These are phyloP conservation scores for Muscicapa comitata DNA, from an alignment of 2,797 vertebrate species.

Conservation along the genomic window DNA sequence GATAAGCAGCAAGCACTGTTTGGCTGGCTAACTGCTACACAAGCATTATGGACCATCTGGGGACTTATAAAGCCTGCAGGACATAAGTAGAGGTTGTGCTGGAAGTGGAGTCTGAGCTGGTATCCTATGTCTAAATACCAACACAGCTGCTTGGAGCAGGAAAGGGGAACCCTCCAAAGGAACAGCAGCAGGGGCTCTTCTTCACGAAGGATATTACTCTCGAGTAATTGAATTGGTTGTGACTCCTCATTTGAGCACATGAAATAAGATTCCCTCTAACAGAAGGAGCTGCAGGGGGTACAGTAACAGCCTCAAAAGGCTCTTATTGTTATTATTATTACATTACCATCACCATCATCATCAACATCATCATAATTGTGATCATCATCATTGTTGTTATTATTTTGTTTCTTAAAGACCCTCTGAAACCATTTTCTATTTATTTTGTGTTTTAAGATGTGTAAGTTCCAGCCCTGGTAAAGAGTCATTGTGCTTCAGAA, in stretches of 20 bases:
- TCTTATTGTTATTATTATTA: not conserved
- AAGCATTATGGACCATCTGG: conserved; percentile 58
- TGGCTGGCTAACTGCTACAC: conserved; percentile 52
- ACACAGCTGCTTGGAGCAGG: conserved; percentile 66
- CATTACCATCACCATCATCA: not conserved
- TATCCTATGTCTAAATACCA: conserved; percentile 68
- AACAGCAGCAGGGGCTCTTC: not conserved
- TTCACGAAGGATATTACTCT: conserved; percentile 48
- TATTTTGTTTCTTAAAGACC: not conserved
- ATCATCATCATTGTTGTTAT: not conserved
- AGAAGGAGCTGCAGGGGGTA: not conserved
- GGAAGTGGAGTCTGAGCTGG: conserved; percentile 62
- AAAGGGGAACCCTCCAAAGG: conserved; percentile 52
- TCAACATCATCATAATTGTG: not conserved
- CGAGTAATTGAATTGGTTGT: conserved; percentile 45
- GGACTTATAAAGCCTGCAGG: conserved; percentile 47
- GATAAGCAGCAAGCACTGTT: conserved; percentile 62
- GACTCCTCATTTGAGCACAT: not conserved
- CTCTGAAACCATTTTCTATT: not conserved
- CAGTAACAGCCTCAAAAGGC: not conserved
- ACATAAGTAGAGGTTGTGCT: conserved; percentile 38
- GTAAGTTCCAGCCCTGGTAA: not conserved
- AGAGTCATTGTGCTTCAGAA: not conserved
- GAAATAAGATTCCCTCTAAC: conserved; percentile 33
- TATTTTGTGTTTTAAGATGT: not conserved